Evolutionary conservation across 2,888 invertebrate species (phyloP).

Genomic region (Hypena proboscidalis): DNA sequence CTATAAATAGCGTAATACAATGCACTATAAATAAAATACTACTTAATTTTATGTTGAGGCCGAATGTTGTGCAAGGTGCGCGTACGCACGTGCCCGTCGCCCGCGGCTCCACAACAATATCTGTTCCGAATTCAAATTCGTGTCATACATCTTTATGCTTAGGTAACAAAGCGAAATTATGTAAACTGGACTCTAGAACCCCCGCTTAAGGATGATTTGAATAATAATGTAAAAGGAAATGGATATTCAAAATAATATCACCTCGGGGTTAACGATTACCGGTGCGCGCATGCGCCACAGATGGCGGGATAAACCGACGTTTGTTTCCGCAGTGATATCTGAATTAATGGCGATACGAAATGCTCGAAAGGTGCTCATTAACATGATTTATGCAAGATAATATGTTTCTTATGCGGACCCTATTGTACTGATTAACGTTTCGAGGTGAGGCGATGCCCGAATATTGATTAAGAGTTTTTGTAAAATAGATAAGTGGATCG

Average conservation of each 20-base stretch:
- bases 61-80: conserved; percentile 80
- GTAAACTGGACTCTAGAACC: conserved; percentile 75
- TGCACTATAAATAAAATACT: conserved; percentile 64
- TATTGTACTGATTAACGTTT: conserved; percentile 69
- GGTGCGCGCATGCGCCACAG: conserved; percentile 82
- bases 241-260: conserved; percentile 85
- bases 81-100: conserved; percentile 79
- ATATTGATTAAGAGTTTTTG: conserved; percentile 41
- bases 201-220: conserved; percentile 71
- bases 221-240: conserved; percentile 80
- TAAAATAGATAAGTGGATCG: conserved; percentile 32
- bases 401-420: conserved; percentile 71
- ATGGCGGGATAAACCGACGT: conserved; percentile 84
- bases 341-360: conserved; percentile 84
- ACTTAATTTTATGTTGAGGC: conserved; percentile 65
- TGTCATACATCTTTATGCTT: conserved; percentile 82
- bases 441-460: conserved; percentile 44
- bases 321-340: conserved; percentile 86
- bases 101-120: conserved; percentile 73
- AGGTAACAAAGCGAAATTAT: conserved; percentile 57
- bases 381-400: conserved; percentile 83
- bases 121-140: conserved; percentile 80
- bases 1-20: conserved; percentile 51
- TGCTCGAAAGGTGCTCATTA: conserved; percentile 84
- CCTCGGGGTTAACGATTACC: conserved; percentile 85